phyloP scores from a whole-genome alignment of 2,113 vertebrate species.

The Irena cyanogastra region DNA sequence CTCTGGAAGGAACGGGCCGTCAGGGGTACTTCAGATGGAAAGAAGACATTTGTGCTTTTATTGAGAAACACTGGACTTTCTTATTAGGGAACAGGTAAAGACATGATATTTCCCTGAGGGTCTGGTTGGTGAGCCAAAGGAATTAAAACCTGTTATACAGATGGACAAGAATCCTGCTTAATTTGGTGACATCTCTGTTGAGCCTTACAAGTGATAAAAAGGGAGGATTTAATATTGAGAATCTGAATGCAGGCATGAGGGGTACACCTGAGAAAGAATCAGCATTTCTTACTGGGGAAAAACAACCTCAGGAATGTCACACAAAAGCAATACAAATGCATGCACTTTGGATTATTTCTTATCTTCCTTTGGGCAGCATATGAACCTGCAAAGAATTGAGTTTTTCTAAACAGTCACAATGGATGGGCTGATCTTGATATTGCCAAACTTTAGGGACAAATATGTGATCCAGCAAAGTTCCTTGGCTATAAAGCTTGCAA shows the following conservation, averaged over 20 bases:
- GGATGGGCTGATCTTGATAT: background rate
- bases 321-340: background rate
- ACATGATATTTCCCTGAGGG: background rate
- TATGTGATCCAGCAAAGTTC: background rate
- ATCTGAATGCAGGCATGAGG: background rate
- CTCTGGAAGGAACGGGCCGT: slow-evolving; percentile 93
- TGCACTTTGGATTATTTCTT: background rate
- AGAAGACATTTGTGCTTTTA: slow-evolving; percentile 98
- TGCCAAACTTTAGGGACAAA: background rate
- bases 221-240: background rate
- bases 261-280: background rate
- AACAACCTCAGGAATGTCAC: background rate
- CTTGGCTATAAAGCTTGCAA: background rate
- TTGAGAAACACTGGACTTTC: slow-evolving; percentile 96
- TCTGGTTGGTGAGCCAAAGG: background rate
- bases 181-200: background rate
- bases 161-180: background rate
- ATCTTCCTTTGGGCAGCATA: background rate
- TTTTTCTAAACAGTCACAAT: background rate
- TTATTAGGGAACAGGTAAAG: slow-evolving; percentile 88
- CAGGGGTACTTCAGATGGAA: slow-evolving; percentile 99
- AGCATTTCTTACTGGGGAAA: background rate
- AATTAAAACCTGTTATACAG: background rate
- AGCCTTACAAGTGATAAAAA: background rate
- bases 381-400: background rate